Evolutionary conservation across 2,797 vertebrate genomes (phyloP).

Genomic region (Dromococcyx pavoninus): DNA sequence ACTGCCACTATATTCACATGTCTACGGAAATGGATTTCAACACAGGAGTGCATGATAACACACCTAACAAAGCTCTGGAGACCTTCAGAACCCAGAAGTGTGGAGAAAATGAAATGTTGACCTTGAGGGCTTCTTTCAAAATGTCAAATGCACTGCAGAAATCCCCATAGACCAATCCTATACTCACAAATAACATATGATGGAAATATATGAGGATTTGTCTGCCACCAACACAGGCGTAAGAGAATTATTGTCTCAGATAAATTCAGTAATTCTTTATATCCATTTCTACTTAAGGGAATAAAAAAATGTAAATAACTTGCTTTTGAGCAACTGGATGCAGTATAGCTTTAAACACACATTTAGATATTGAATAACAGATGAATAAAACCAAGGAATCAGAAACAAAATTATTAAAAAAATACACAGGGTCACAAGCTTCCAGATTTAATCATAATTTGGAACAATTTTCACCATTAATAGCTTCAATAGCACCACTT

Average conservation of each 20-base stretch:
- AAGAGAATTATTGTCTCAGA: background rate
- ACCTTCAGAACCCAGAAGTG: background rate
- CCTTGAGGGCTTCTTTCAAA: background rate
- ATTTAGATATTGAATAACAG: background rate
- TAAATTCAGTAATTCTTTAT: background rate
- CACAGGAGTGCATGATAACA: background rate
- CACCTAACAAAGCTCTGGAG: background rate
- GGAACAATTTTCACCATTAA: background rate
- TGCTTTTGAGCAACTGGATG: background rate
- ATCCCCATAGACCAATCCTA: background rate
- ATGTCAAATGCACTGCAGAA: background rate
- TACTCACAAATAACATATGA: background rate
- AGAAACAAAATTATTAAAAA: background rate
- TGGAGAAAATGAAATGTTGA: constrained; percentile 1
- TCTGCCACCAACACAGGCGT: background rate
- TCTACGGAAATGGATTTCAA: background rate
- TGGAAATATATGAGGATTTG: background rate
- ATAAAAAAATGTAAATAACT: background rate
- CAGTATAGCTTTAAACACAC: background rate
- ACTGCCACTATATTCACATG: background rate
- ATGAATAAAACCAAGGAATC: background rate
- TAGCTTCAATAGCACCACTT: background rate
- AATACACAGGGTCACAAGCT: background rate
- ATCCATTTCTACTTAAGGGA: background rate
- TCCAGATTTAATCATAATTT: background rate